Evolutionary conservation across 2,888 invertebrate genomes (phyloP), one percentile per base, ranked within the genome.

Genomic region (Dioctria rufipes): DNA sequence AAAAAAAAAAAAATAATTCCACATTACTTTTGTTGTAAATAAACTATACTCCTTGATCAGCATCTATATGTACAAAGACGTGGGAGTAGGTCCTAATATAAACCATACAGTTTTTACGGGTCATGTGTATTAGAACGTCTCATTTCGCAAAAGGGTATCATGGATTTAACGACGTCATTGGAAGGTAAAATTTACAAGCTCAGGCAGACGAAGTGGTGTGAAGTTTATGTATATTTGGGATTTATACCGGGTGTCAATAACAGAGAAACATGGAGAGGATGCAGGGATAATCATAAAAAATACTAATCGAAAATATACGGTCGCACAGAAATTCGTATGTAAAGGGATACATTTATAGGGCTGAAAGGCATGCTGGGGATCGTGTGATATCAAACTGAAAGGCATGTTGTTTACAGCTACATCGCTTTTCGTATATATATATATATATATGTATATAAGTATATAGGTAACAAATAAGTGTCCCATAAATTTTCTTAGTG

Each of bases 151-250:
- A 71, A 71, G 71, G 40, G 51, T 71, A 71, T 71, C 71, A 54
- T 25, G 71, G 71, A 71, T 71, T 71, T 71, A 71, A 71, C 71
- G 71, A 71, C 58, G 13, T 71, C 51, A 51, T 71, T 39, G 71
- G 3, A n/a, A 71, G 71, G 51, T 54, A 39, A 71, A 71, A 54
- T 71, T 54, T 71, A 71, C 39, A 71, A 54, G 71, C 39, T 71
- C n/a, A 60, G n/a, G 13, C 60, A 5, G 13, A 60, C 11, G 51
- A n/a, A 8, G 51, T n/a, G n/a, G 51, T 8, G n/a, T 69, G 42
- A 49, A 43, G 43, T 46, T 69, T 69, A 69, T 9, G 25, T 25
- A 25, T 25, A 67, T 51, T n/a, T 8, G 51, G n/a, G 51, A 51
- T 51, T 25, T 25, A 25, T 25, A 25, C 51, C 51, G 9, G 11